Conservation (phyloP, 2,113 vertebrate genomes). For the Cyanoderma ruficeps region DNA sequence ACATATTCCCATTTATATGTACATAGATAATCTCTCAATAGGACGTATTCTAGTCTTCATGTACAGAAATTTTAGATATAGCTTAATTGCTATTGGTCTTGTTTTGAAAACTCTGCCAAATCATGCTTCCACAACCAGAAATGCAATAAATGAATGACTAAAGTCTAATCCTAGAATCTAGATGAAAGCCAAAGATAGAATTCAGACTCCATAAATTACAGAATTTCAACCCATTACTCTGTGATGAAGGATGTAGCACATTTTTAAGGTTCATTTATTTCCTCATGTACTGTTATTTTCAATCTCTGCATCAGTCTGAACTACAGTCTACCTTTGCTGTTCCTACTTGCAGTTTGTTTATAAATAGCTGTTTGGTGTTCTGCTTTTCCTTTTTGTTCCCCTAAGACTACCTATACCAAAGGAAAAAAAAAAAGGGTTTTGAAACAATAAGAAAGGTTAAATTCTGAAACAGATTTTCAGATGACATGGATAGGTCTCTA, state of each 20-base stretch:
- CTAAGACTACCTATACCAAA: neutral
- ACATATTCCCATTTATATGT: neutral
- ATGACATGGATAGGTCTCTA: neutral
- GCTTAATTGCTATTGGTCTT: neutral
- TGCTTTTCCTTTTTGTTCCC: neutral
- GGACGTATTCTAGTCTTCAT: neutral
- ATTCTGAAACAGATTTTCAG: neutral
- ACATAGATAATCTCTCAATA: neutral
- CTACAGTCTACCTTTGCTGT: neutral
- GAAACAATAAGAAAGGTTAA: neutral
- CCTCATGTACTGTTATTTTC: neutral
- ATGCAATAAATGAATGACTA: neutral
- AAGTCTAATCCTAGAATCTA: slow-evolving; percentile 1
- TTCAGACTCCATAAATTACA: neutral
- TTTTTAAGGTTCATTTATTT: slow-evolving; percentile 42
- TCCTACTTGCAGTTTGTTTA: neutral
- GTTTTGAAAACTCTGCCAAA: neutral
- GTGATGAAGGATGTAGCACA: neutral
- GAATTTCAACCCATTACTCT: neutral
- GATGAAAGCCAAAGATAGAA: slow-evolving; percentile 3
- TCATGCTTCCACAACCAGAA: neutral
- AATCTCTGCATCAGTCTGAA: neutral
- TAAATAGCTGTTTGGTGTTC: neutral
- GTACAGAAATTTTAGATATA: neutral
- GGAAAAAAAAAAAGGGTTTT: neutral